Base-by-base conservation (phyloP, 2,888 invertebrate species). In the Adelphocoris suturalis region DNA sequence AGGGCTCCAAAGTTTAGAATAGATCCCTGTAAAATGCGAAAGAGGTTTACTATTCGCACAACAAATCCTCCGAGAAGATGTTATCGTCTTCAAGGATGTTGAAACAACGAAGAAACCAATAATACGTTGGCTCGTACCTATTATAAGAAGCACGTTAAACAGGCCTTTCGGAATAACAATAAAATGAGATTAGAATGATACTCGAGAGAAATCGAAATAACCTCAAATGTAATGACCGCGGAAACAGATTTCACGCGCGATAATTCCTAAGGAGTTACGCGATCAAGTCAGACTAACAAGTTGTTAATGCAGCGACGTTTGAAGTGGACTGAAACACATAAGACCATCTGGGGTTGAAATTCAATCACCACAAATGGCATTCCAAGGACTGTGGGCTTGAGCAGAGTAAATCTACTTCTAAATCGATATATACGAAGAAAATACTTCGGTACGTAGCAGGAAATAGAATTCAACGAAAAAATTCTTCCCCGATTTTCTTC, bases 281-380 rank as follows among this genome's bases (percentile, higher is more conserved):
- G 68, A 68, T 68, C 68, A 19, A 61, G 61, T 19, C n/a, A 14
- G 19, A 68, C 68, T 68, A 68, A 23, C 68, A 68, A 27, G 68
- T 23, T 68, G 23, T 68, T 19, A 23, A 23, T 68, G 68, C 7
- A 68, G 23, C 68, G 68, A 68, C 23, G 23, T n/a, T 68, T 68
- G 68, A 68, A 68, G 68, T 68, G 68, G 68, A 68, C 68, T 68
- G 68, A 68, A 68, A 68, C 23, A 68, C 68, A 23, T 68, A 68
- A 68, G 68, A 68, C 68, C 68, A 23, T 68, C 23, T 68, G 68
- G 68, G 68, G 68, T 23, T 23, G 68, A 68, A 68, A 68, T 68
- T 68, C 68, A 68, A 68, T 68, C 23, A 68, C 23, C 19, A 68
- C 68, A 68, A 12, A 68, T 68, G 68, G 68, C 68, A 68, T 68